phyloP scores from a whole-genome alignment of 2,113 vertebrate genomes.

The Peromyscus polionotus region DNA sequence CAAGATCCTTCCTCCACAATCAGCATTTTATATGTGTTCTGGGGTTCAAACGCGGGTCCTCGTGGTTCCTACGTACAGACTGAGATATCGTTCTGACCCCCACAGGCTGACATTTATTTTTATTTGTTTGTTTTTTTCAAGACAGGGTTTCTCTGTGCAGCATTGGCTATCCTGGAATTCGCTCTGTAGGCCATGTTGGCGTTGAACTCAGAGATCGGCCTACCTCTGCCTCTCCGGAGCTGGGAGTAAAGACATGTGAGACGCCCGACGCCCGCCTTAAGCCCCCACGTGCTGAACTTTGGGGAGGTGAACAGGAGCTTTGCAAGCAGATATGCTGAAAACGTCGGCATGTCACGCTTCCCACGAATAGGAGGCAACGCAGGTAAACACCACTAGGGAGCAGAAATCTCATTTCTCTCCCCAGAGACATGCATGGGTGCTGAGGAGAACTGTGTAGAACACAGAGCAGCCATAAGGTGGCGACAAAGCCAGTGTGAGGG shows the following conservation, averaged over 20 bases:
- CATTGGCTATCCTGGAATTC: too few relatives aligned
- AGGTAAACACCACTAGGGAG: neutral
- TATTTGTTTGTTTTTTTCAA: too few relatives aligned
- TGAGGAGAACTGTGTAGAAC: too few relatives aligned
- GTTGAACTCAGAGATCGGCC: neutral
- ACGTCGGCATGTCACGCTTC: neutral
- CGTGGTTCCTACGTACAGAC: neutral
- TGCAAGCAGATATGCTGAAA: neutral
- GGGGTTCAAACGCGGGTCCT: neutral
- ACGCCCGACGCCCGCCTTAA: fast-evolving
- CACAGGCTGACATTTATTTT: neutral
- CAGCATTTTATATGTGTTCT: neutral
- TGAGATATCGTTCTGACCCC: neutral
- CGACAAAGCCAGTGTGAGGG: fast-evolving
- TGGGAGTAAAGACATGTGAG: neutral
- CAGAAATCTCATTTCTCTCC: neutral
- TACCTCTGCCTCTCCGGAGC: neutral
- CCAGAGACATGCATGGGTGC: neutral
- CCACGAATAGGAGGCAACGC: fast-evolving
- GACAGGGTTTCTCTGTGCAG: too few relatives aligned
- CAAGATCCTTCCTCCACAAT: neutral
- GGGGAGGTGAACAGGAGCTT: neutral
- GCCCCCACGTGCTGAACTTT: neutral
- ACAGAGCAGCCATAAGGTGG: neutral
- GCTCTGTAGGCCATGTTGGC: too few relatives aligned